Evolutionary conservation across 2,888 invertebrate genomes (phyloP).

Genomic region (Lepidochitona cinerea): DNA sequence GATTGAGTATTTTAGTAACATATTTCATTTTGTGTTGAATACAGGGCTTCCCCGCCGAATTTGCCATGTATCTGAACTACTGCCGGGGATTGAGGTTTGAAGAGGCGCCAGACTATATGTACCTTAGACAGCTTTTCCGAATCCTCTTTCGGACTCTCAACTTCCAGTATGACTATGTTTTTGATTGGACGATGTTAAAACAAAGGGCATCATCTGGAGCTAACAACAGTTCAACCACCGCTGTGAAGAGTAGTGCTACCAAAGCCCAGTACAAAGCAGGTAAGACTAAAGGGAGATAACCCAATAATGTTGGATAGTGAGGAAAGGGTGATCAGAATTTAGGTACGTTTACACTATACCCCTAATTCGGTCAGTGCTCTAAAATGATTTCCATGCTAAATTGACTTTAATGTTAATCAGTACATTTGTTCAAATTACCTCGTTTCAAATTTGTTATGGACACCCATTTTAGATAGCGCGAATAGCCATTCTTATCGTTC

Average conservation of each 20-base stretch:
- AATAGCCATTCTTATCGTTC: no score
- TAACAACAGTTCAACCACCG: neutral
- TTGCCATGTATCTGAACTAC: slow-evolving; percentile 99
- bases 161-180: slow-evolving; percentile 99
- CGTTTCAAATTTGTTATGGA: no score
- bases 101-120: slow-evolving; percentile 99
- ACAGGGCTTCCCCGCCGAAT: slow-evolving; percentile 97
- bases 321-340: no score
- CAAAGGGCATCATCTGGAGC: slow-evolving; percentile 81
- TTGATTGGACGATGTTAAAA: slow-evolving; percentile 99
- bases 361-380: no score
- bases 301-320: no score
- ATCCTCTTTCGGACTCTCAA: slow-evolving; percentile 99
- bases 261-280: slow-evolving; percentile 1
- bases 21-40: slow-evolving; percentile 1
- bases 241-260: neutral
- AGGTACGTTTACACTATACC: no score
- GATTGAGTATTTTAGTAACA: no score
- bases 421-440: no score
- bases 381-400: no score
- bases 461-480: no score
- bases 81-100: slow-evolving; percentile 98
- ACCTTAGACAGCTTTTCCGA: slow-evolving; percentile 97
- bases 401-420: no score
- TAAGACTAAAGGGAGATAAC: no score